Conservation (phyloP, 53 echinoderm and acorn worm genomes). For the Apostichopus leukothele region DNA sequence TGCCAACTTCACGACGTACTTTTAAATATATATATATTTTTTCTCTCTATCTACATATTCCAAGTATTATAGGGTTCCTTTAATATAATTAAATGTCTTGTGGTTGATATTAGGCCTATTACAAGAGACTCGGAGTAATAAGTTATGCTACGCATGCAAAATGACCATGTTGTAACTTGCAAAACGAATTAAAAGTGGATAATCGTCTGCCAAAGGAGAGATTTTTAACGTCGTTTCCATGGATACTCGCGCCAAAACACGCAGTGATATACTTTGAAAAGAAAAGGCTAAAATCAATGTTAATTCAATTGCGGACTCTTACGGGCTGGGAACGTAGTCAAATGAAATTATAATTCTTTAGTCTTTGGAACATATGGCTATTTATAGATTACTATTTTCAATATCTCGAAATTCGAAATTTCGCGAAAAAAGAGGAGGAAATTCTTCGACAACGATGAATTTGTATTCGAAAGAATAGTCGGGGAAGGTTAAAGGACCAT, state of each 20-base stretch:
- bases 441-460: no score
- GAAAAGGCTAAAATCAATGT: conserved; percentile 1
- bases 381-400: conserved; percentile 21
- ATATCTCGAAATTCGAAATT: conserved; percentile 1
- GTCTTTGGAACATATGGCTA: conserved; percentile 10
- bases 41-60: no score
- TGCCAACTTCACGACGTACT: no score
- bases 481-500: no score
- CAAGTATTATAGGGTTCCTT: no score
- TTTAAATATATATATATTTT: no score
- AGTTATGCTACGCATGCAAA: not conserved
- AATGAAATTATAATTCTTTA: conserved; percentile 10
- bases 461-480: no score
- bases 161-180: not conserved
- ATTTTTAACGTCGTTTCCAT: conserved; percentile 8
- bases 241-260: conserved; percentile 4
- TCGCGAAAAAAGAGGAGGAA: not conserved
- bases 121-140: not conserved
- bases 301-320: conserved; percentile 26
- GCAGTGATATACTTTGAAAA: conserved; percentile 4
- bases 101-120: not conserved
- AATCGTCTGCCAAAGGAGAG: not conserved
- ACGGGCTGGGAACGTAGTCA: conserved; percentile 37
- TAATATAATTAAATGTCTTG: no score
- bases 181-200: not conserved